Conservation (phyloP, 2,888 invertebrate genomes). For the Adineta ricciae region DNA sequence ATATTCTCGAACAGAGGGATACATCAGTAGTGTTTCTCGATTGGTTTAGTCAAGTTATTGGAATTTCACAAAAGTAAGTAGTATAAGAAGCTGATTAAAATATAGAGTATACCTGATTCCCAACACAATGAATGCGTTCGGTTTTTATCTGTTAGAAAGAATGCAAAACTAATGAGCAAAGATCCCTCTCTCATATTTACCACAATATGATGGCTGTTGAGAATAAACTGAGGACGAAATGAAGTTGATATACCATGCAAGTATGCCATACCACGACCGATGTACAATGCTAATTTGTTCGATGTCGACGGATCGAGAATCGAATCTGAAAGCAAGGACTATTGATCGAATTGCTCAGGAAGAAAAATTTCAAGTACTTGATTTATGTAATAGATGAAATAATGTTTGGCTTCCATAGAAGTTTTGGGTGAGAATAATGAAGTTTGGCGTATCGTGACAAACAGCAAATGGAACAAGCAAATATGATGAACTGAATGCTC, state of each 20-base stretch:
- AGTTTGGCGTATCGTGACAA: background rate
- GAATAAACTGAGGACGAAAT: conserved; percentile 14
- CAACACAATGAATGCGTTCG: background rate
- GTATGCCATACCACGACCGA: conserved; percentile 81
- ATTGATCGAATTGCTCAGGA: background rate
- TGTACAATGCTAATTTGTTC: conserved; percentile 71
- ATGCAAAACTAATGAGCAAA: background rate
- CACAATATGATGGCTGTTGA: background rate
- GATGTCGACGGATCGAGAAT: background rate
- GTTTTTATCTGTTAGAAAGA: background rate
- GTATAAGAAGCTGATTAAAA: background rate
- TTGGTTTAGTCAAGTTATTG: too few species aligned
- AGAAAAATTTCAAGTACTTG: background rate
- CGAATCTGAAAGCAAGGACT: background rate
- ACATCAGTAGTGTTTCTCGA: too few species aligned
- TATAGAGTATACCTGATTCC: background rate
- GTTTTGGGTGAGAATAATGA: background rate
- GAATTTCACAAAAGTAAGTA: background rate
- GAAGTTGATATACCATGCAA: conserved; percentile 57
- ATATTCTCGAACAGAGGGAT: background rate
- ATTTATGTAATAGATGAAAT: background rate
- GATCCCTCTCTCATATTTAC: background rate
- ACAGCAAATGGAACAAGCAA: background rate
- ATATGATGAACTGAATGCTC: background rate
- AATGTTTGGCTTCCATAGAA: background rate